Evolutionary conservation across 2,113 vertebrate species (phyloP), one percentile per base, ranked within the genome.

Genomic region (Lamprotornis superbus): DNA sequence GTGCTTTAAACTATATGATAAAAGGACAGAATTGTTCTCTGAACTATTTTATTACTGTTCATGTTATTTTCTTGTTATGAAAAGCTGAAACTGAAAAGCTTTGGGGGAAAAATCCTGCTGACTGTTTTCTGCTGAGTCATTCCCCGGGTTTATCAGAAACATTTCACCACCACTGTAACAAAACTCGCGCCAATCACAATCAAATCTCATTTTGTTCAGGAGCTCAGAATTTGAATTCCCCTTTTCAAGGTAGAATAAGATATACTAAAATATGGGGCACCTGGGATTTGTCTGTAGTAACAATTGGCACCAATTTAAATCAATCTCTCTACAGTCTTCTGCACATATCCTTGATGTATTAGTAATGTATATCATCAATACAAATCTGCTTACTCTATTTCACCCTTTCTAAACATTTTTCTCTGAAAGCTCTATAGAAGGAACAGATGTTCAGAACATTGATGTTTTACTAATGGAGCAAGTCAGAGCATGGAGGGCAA

Each of bases 121-220:
- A 24, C 49, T 83, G 33, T 78, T 95, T 96, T 96, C 76, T 96
- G 88, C 90, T 93, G 96, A 96, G 92, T 97, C 95, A 96, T 77
- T 95, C n/a, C 83, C n/a, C 49, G 46, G 80, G 69, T 92, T 94
- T 93, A 88, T 95, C 89, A 76, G 74, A 39, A 93, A 76, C 86
- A 5, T 94, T 90, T 96, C 83, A 60, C 61, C 61, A 82, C 39
- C 37, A 9, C 76, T 89, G 83, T 56, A 90, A 82, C 30, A 30
- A 3, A 9, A 75, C 92, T 87, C 20, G 0, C 0, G 0, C 80
- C 90, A 75, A 46, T 89, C 3, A 16, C 91, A 86, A 87, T 90
- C 88, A 94, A 82, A 93, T 87, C 76, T 82, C 44, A 57, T 81
- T 94, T 93, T 94, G 94, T 96, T 84, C 63, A 14, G 8, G 28